A percentile compares a stretch with the other conserved stretches of the same genome.
phyloP scores from a whole-genome alignment of 2,888 invertebrate species.

The Petrolisthes manimaculis region DNA sequence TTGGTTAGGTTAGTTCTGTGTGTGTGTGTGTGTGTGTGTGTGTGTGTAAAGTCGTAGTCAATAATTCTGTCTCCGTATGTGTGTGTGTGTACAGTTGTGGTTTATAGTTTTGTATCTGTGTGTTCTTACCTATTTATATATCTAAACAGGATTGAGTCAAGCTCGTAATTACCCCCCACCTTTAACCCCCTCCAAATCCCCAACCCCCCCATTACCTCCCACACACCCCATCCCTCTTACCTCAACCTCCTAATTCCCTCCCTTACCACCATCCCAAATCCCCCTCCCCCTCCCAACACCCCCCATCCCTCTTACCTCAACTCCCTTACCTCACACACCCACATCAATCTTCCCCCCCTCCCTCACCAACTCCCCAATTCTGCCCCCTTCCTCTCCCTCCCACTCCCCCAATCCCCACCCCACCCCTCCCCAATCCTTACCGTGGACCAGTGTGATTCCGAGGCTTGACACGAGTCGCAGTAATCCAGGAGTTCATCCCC shows the following conservation, averaged over 20 bases:
- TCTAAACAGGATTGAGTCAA: too few species aligned
- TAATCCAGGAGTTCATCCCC: slow-evolving; percentile 78
- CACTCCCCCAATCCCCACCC: not conserved
- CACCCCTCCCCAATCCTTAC: slow-evolving; percentile 69
- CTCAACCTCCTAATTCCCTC: not conserved
- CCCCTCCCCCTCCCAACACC: not conserved
- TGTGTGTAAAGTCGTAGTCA: too few species aligned
- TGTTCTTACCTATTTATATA: too few species aligned
- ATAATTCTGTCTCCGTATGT: too few species aligned
- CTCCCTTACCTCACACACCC: not conserved
- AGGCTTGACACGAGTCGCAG: slow-evolving; percentile 80
- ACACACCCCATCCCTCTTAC: not conserved
- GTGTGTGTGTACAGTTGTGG: too few species aligned
- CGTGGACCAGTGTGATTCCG: slow-evolving; percentile 77
- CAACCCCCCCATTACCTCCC: not conserved
- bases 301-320: not conserved
- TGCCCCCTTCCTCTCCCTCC: not conserved
- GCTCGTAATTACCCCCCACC: too few species aligned
- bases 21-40: too few species aligned
- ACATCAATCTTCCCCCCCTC: not conserved
- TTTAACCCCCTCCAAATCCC: too few species aligned
- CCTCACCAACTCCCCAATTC: not conserved
- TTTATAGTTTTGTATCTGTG: too few species aligned
- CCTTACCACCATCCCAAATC: not conserved
- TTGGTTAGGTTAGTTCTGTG: too few species aligned